These are phyloP conservation scores for Epicampocera succincta DNA, from an alignment of 2,888 invertebrate species.

Conservation along the genomic window DNA sequence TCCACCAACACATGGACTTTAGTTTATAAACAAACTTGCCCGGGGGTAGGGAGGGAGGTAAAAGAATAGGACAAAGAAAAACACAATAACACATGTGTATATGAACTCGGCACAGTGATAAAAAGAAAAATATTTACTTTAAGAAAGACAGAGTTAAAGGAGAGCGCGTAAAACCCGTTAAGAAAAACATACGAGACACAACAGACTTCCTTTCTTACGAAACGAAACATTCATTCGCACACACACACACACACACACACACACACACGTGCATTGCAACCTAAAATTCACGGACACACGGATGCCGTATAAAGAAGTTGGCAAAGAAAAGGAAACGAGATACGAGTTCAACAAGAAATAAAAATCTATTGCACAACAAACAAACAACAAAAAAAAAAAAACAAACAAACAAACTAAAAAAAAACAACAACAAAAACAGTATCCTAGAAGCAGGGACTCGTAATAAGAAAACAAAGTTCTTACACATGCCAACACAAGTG, in stretches of 20 bases:
- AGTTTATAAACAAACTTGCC: neutral
- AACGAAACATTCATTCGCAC: slow-evolving; percentile 32
- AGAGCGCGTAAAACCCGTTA: slow-evolving; percentile 56
- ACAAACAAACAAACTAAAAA: too few relatives aligned
- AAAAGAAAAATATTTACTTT: slow-evolving; percentile 54
- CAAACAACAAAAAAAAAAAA: too few relatives aligned
- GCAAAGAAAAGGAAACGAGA: slow-evolving; percentile 30
- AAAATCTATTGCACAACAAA: slow-evolving; percentile 29
- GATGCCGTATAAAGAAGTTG: slow-evolving; percentile 30
- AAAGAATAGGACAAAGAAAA: slow-evolving; percentile 29
- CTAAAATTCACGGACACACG: slow-evolving; percentile 51
- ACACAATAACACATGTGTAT: slow-evolving; percentile 29
- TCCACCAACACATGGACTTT: slow-evolving; percentile 11
- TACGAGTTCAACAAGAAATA: slow-evolving; percentile 16
- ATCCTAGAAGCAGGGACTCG: too few relatives aligned
- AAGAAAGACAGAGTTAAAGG: slow-evolving; percentile 61
- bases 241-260: slow-evolving; percentile 59
- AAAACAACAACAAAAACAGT: too few relatives aligned
- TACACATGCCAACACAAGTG: neutral
- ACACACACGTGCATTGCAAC: neutral
- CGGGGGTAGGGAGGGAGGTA: neutral
- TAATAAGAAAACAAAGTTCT: slow-evolving; percentile 45
- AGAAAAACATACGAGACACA: slow-evolving; percentile 65
- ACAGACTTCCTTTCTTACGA: slow-evolving; percentile 52
- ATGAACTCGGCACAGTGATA: slow-evolving; percentile 25